Percentiles rank a stretch among this genome's conserved stretches.
phyloP scores from a whole-genome alignment of 2,888 invertebrate species.

The Pseudococcus viburni region DNA sequence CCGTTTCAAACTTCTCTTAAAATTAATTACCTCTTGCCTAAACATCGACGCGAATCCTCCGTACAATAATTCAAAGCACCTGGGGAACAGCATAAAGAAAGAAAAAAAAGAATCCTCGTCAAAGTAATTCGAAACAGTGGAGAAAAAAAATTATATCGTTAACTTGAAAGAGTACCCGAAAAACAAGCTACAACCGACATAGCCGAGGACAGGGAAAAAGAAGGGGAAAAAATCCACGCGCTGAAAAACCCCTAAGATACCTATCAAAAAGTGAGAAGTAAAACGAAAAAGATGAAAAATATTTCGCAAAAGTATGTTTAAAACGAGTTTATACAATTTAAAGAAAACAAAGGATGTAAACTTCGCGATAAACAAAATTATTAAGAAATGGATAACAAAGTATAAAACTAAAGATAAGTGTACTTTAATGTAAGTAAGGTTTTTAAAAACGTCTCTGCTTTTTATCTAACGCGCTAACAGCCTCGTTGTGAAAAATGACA shows the following conservation, averaged over 20 bases:
- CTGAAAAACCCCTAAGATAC: slow-evolving; percentile 12
- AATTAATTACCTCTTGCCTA: neutral
- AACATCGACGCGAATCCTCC: neutral
- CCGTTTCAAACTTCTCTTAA: neutral
- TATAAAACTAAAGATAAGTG: slow-evolving; percentile 63
- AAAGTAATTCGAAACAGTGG: neutral
- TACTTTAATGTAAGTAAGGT: slow-evolving; percentile 64
- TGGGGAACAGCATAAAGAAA: neutral
- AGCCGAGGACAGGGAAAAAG: neutral
- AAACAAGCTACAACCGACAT: neutral
- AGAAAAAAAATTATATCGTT: slow-evolving; percentile 27
- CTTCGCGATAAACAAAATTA: slow-evolving; percentile 57
- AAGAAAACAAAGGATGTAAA: slow-evolving; percentile 58
- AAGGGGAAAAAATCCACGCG: neutral
- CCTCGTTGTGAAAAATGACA: slow-evolving; percentile 58
- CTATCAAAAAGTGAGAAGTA: slow-evolving; percentile 50
- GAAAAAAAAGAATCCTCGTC: neutral
- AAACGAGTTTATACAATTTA: slow-evolving; percentile 58
- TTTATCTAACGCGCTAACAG: slow-evolving; percentile 59
- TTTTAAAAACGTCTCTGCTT: slow-evolving; percentile 64
- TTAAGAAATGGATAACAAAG: slow-evolving; percentile 58
- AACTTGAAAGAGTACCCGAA: slow-evolving; percentile 2
- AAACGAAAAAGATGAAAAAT: slow-evolving; percentile 57
- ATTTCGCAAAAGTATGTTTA: slow-evolving; percentile 51
- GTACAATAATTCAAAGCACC: slow-evolving; percentile 1